Conservation (phyloP, 2,797 vertebrate species). For the Lagocephalus sceleratus region DNA sequence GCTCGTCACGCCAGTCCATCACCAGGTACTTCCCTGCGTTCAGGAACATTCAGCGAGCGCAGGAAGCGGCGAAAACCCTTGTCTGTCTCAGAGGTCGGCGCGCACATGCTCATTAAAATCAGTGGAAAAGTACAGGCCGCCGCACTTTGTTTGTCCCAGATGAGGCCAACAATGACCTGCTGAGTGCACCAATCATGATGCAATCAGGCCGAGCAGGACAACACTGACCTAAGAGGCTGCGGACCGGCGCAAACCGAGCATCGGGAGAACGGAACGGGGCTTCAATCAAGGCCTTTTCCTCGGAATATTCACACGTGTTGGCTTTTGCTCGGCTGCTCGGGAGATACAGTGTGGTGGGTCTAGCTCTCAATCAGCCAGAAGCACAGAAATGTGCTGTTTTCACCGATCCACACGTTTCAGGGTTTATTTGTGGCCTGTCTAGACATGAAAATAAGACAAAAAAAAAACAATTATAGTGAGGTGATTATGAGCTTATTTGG, state of each 20-base stretch:
- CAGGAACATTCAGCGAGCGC: conserved; percentile 1
- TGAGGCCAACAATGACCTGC: conserved; percentile 36
- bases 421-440: background rate
- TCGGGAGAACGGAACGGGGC: background rate
- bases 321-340: background rate
- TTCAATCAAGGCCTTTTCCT: conserved; percentile 1
- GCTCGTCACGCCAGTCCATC: no score
- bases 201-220: conserved; percentile 35
- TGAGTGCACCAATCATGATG: conserved; percentile 46
- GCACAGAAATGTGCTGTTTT: background rate
- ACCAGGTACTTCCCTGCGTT: no score
- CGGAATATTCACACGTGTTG: background rate
- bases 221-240: conserved; percentile 16
- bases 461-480: no score
- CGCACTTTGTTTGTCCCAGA: conserved; percentile 45
- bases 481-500: no score
- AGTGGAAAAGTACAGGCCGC: conserved; percentile 59
- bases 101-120: conserved; percentile 44
- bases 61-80: conserved; percentile 16
- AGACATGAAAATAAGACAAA: no score
- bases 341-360: background rate
- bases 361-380: background rate
- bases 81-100: conserved; percentile 8
- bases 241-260: background rate
- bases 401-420: background rate